phyloP scores from a whole-genome alignment of 2,888 invertebrate genomes.

The Lithophane ornitopus region DNA sequence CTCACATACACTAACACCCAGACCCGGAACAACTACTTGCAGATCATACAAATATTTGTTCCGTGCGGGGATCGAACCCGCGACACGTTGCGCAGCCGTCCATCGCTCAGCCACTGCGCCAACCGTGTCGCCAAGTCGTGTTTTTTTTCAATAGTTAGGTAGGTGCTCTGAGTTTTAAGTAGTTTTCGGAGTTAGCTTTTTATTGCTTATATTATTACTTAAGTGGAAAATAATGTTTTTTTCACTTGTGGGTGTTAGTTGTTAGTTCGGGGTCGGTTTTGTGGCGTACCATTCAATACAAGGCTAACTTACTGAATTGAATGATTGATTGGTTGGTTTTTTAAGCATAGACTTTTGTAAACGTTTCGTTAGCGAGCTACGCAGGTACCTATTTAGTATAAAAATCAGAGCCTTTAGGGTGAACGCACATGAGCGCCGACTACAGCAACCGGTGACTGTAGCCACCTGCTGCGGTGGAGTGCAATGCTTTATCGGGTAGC shows the following conservation, averaged over 20 bases:
- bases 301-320: not conserved
- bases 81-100: no score
- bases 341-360: not conserved
- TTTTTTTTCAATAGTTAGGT: slow-evolving; percentile 25
- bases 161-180: not conserved
- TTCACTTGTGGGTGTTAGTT: no score
- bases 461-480: no score
- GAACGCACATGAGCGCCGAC: no score
- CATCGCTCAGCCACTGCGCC: no score
- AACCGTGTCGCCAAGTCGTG: no score
- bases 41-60: no score
- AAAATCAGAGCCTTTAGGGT: not conserved
- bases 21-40: no score
- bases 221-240: not conserved
- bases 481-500: no score
- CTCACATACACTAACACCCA: no score
- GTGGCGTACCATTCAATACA: not conserved
- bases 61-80: no score
- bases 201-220: not conserved
- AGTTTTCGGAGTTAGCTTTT: not conserved
- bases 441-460: no score
- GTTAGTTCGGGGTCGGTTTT: not conserved
- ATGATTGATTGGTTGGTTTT: not conserved
- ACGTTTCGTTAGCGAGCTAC: not conserved
- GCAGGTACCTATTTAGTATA: not conserved